Evolutionary conservation across 2,888 invertebrate species (phyloP), one percentile per base, ranked within the genome.

Genomic region (Drosophila picticornis): DNA sequence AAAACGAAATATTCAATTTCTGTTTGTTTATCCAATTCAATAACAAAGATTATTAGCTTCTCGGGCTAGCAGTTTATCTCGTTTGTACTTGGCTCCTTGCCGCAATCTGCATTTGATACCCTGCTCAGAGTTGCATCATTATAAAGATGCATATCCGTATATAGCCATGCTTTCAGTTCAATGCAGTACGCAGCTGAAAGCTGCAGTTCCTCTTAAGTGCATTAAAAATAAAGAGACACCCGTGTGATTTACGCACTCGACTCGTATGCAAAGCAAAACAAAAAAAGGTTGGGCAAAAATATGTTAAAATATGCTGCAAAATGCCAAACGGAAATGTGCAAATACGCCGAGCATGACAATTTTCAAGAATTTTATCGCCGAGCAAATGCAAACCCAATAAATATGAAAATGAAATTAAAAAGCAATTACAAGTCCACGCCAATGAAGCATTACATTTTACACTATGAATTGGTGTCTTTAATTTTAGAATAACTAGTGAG

Each of bases 341-440:
- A 65, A 70, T 58, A 34, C n/a, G n/a, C 60, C 13, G 40, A 64
- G 80, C 72, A 67, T 67, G 58, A 68, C 58, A 52, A 68, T 65
- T 65, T 72, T 64, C 22, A 56, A 36, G 59, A 80, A 65, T 72
- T 80, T 80, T 63, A 68, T 57, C 64, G 34, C 32, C 57, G 13
- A n/a, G 55, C 25, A 59, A 68, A 60, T 58, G 46, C 46, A 59
- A 27, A 48, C 40, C 46, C 53, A 66, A 77, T 71, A 80, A 75
- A 80, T 75, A 60, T 68, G 32, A 65, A 81, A 77, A 77, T 51
- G 34, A 81, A 75, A 81, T 80, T 78, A 75, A 78, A 75, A 78
- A 69, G 78, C 75, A 80, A 81, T 80, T 80, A 71, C 68, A 70
- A 74, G 67, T 73, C 63, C 46, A 66, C 53, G 73, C 69, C 56